phyloP scores from a whole-genome alignment of 2,797 vertebrate species.

The Eutrigla gurnardus region DNA sequence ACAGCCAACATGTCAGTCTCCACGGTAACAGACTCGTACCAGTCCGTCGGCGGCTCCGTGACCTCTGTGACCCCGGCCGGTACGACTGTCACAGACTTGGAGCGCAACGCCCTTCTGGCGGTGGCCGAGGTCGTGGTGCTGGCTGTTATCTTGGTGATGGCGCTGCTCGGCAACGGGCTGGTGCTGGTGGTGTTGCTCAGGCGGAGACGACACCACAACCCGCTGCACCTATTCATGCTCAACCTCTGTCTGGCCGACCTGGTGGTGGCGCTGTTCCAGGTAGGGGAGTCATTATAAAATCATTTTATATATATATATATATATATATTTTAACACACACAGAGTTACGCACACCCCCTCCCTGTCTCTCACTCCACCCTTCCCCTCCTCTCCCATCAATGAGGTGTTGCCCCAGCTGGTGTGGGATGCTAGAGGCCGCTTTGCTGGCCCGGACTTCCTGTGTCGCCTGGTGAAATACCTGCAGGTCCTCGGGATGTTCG shows the following conservation, averaged over 20 bases:
- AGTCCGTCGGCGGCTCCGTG: constrained; percentile 27
- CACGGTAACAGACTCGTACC: constrained; percentile 67
- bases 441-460: constrained; percentile 88
- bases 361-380: neutral
- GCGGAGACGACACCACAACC: constrained; percentile 80
- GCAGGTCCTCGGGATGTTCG: constrained; percentile 94
- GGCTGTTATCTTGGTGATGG: constrained; percentile 82
- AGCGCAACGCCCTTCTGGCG: constrained; percentile 79
- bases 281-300: constrained; percentile 40
- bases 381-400: constrained; percentile 16
- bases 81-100: constrained; percentile 49
- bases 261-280: constrained; percentile 90
- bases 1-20: constrained; percentile 70
- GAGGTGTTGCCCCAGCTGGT: constrained; percentile 92
- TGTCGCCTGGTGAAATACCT: constrained; percentile 92
- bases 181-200: constrained; percentile 85
- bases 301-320: no score
- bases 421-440: constrained; percentile 91
- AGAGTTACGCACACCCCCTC: no score
- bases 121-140: constrained; percentile 86
- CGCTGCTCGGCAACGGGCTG: constrained; percentile 85
- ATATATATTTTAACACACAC: neutral
- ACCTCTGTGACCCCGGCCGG: constrained; percentile 45
- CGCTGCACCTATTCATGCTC: constrained; percentile 89
- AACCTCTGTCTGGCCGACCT: constrained; percentile 91